phyloP scores from a whole-genome alignment of 2,888 invertebrate species.

The Melinaea marsaeus region DNA sequence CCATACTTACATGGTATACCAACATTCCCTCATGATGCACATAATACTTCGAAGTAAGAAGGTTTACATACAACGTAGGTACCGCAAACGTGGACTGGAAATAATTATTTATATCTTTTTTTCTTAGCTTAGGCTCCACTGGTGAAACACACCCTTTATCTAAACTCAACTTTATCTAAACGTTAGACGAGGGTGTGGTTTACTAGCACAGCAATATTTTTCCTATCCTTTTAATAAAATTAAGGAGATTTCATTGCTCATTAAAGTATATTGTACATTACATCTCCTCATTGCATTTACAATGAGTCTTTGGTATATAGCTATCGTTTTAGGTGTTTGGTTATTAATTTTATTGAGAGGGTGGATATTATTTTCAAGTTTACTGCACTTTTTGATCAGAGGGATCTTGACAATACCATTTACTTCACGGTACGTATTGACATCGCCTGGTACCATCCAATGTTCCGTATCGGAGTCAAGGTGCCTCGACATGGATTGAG shows the following conservation, averaged over 20 bases:
- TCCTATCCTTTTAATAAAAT: slow-evolving; percentile 54
- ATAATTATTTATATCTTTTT: slow-evolving; percentile 56
- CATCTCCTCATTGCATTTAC: slow-evolving; percentile 8
- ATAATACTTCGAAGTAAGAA: slow-evolving; percentile 46
- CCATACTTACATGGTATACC: slow-evolving; percentile 42
- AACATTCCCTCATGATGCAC: slow-evolving; percentile 53
- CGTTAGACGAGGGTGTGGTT: slow-evolving; percentile 54
- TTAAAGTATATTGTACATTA: not conserved
- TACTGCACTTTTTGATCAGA: slow-evolving; percentile 72
- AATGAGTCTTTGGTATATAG: slow-evolving; percentile 5
- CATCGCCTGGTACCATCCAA: not conserved
- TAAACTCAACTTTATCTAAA: slow-evolving; percentile 27
- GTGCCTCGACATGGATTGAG: slow-evolving; percentile 69
- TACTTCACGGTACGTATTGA: not conserved
- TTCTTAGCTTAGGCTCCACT: slow-evolving; percentile 75
- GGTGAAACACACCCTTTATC: slow-evolving; percentile 59
- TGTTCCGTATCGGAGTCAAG: slow-evolving; percentile 49
- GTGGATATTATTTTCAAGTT: slow-evolving; percentile 63
- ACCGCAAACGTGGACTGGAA: slow-evolving; percentile 44
- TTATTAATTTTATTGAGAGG: slow-evolving; percentile 51
- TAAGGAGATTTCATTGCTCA: not conserved
- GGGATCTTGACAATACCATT: slow-evolving; percentile 57
- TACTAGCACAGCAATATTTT: slow-evolving; percentile 70
- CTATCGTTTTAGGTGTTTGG: not conserved
- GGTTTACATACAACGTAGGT: slow-evolving; percentile 39